Evolutionary conservation across 2,888 invertebrate species (phyloP).

Genomic region (Drosophila paracracens): DNA sequence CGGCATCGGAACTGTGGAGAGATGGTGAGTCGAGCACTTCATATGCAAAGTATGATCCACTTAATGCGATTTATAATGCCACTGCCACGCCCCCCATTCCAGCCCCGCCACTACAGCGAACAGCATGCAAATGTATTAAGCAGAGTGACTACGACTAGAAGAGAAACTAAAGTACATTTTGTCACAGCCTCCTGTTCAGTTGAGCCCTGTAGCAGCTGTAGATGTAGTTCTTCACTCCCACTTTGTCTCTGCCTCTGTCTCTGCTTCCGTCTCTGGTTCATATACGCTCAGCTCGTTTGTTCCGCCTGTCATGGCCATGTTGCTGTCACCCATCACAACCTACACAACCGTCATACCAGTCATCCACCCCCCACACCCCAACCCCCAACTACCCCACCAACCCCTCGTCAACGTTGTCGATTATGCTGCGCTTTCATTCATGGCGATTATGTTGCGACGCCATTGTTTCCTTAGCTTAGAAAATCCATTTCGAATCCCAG

Average conservation of each 20-base stretch:
- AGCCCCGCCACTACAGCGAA: neutral
- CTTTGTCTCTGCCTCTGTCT: neutral
- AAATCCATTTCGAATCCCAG: conserved; percentile 79
- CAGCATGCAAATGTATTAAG: conserved; percentile 67
- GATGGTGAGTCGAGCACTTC: conserved; percentile 58
- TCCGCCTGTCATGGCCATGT: conserved; percentile 71
- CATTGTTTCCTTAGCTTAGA: conserved; percentile 73
- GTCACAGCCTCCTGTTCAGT: conserved; percentile 13
- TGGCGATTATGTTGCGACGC: conserved; percentile 70
- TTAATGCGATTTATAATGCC: conserved; percentile 80
- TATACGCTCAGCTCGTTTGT: conserved; percentile 71
- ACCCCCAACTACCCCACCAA: conserved; percentile 16
- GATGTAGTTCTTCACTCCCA: conserved; percentile 1
- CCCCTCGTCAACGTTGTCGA: conserved; percentile 42
- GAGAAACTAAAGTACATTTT: conserved; percentile 42
- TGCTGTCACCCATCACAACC: conserved; percentile 65
- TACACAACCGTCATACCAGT: conserved; percentile 32
- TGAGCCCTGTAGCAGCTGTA: conserved; percentile 40
- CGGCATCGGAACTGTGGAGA: conserved; percentile 32
- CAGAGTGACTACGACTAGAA: conserved; percentile 39
- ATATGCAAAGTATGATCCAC: conserved; percentile 82
- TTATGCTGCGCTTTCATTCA: conserved; percentile 79
- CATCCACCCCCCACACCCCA: conserved; percentile 9
- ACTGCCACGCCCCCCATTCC: conserved; percentile 16
- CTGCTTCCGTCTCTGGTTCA: conserved; percentile 30